These are phyloP conservation scores for Meriones psammophilus DNA, from an alignment of 2,797 vertebrate species.

Conservation along the genomic window DNA sequence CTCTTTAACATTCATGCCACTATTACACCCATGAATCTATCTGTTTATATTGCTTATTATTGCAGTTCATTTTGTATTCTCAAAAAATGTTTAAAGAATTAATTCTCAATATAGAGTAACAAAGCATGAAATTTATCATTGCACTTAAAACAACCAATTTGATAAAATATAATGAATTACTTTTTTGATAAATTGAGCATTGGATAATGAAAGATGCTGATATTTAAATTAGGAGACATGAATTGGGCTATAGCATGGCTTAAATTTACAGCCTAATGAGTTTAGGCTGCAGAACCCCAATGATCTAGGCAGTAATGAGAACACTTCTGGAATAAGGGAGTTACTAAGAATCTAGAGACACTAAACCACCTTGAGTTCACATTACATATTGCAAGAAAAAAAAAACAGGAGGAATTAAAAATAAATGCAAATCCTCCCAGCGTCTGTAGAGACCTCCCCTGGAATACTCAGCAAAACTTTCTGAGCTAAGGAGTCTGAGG, in stretches of 20 bases:
- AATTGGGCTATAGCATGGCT: background rate
- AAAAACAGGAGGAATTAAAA: background rate
- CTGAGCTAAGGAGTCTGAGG: background rate
- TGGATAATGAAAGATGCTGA: background rate
- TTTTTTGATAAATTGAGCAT: background rate
- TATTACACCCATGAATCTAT: background rate
- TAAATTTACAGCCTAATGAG: background rate
- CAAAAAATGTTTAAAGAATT: slow-evolving; percentile 32
- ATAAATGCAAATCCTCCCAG: background rate
- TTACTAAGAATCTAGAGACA: background rate
- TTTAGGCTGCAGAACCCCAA: background rate
- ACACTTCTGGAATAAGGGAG: background rate
- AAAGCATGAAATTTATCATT: background rate
- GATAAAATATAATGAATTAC: background rate
- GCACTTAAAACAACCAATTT: slow-evolving; percentile 14
- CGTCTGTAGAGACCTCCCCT: background rate
- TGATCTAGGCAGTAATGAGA: background rate
- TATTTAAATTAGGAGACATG: background rate
- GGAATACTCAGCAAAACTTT: background rate
- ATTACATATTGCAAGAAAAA: background rate
- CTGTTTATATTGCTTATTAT: background rate
- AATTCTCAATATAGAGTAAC: slow-evolving; percentile 29
- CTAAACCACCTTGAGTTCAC: background rate
- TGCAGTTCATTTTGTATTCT: background rate
- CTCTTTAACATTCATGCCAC: background rate